Evolutionary conservation across 2,888 invertebrate genomes (phyloP).

Genomic region (Alentia gelatinosa): DNA sequence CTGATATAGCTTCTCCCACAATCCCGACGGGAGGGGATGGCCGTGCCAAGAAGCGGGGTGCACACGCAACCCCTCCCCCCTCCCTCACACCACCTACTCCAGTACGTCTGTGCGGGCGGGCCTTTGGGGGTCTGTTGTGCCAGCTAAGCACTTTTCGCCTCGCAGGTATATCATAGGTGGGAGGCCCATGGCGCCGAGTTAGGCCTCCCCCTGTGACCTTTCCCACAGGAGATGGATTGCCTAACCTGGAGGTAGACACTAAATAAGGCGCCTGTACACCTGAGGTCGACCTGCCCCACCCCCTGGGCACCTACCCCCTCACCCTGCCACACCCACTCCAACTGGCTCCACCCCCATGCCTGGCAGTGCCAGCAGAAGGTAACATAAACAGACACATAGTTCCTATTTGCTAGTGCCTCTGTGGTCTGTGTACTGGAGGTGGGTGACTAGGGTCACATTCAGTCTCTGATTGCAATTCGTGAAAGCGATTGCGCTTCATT

Average conservation of each 20-base stretch:
- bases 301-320: not conserved
- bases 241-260: slow-evolving; percentile 17
- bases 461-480: too few relatives aligned
- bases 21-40: too few relatives aligned
- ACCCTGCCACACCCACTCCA: not conserved
- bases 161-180: slow-evolving; percentile 3
- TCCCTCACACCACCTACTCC: not conserved
- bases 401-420: not conserved
- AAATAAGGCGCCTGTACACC: not conserved
- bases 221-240: not conserved
- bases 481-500: too few relatives aligned
- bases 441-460: not conserved
- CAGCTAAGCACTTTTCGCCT: not conserved
- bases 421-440: not conserved
- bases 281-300: not conserved
- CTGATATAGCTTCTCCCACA: too few relatives aligned
- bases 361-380: not conserved
- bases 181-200: not conserved
- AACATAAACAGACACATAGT: not conserved
- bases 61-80: too few relatives aligned
- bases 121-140: not conserved
- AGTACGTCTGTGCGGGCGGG: too few relatives aligned
- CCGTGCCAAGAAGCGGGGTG: too few relatives aligned
- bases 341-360: too few relatives aligned
- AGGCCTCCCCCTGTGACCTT: not conserved